phyloP scores from a whole-genome alignment of 2,797 vertebrate species.

The Darevskia nairensis region DNA sequence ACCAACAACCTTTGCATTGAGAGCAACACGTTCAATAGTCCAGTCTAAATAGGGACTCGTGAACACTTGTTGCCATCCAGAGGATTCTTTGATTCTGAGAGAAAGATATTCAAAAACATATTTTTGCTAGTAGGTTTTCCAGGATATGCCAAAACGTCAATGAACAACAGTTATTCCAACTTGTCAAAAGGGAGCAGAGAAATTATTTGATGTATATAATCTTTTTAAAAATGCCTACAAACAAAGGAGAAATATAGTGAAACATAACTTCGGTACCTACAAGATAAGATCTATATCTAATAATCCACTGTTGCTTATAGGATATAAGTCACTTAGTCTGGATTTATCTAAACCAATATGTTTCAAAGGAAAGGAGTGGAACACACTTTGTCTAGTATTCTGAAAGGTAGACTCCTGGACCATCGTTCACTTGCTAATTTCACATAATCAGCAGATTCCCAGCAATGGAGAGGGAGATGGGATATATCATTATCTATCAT shows the following conservation, averaged over 20 bases:
- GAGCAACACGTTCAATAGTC: slow-evolving; percentile 93
- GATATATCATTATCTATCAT: background rate
- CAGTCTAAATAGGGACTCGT: slow-evolving; percentile 95
- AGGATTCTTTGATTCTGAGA: slow-evolving; percentile 95
- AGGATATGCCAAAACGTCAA: background rate
- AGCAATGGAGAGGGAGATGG: background rate
- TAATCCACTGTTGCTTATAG: background rate
- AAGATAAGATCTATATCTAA: background rate
- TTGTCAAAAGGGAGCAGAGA: background rate
- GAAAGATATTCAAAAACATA: background rate
- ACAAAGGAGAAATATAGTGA: background rate
- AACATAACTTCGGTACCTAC: background rate
- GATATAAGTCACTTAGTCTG: background rate
- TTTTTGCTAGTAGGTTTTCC: background rate
- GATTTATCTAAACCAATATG: background rate
- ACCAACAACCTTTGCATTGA: slow-evolving; percentile 97
- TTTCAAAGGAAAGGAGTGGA: background rate
- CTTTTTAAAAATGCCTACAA: background rate
- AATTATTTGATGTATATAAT: background rate
- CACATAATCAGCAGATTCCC: background rate
- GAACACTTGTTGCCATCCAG: slow-evolving; percentile 98
- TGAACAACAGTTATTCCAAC: background rate
- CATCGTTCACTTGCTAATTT: background rate
- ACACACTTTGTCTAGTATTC: background rate
- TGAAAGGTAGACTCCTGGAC: background rate